Base-by-base conservation (phyloP, 2,113 vertebrate species). In the Sphaerodactylus townsendi region DNA sequence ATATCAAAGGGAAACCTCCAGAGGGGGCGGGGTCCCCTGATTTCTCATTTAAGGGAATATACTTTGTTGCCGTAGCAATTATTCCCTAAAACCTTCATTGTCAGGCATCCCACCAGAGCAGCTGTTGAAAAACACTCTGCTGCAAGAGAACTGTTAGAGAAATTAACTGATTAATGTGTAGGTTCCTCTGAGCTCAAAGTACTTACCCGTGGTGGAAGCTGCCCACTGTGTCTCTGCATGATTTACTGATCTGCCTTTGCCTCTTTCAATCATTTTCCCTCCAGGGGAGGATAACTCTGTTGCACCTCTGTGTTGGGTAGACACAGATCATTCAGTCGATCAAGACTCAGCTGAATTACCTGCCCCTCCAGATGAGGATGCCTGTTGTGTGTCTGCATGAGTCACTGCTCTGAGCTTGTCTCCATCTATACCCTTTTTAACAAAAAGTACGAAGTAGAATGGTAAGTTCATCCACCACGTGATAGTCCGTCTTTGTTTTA, bases 1-100 rank as follows among this genome's bases (percentile, higher is more conserved):
- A 90, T 84, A 95, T 95, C 91, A 95, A 94, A 94, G 79, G 81
- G 41, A 83, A 90, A 65, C 25, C 79, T 85, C 86, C 71, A 41
- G 71, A 64, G 14, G 37, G 46, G 62, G 90, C 62, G 77, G 33
- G 65, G 76, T 9, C 83, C 77, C 84, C 92, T 88, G 59, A 62
- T 90, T 90, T 88, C 90, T 89, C 81, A 76, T 82, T 90, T 95
- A 86, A 87, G 37, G 86, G n/a, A 30, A 39, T 13, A 0, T 4
- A 74, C 19, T 88, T 92, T 0, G 0, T 80, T 87, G 50, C 75
- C 37, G 93, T 88, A 82, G 73, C 23, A 76, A 70, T 91, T 87
- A 28, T 84, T 90, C 13, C 41, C 39, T 77, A 70, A 91, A 91
- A 93, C 76, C 50, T 33, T 84, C 11, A 41, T 3, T 9, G 3